phyloP scores from a whole-genome alignment of 2,888 invertebrate species.

The Drosophila borborema region DNA sequence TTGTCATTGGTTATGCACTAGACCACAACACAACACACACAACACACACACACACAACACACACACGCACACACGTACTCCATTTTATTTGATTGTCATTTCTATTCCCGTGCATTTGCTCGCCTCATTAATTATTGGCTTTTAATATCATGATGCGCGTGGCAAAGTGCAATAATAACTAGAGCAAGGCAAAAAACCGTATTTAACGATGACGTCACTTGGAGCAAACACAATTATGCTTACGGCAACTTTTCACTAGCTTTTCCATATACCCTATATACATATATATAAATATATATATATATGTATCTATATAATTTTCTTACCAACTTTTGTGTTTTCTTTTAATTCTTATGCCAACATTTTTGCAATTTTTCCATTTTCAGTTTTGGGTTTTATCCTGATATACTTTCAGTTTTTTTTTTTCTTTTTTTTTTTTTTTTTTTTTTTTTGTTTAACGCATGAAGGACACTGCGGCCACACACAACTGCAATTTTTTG shows the following conservation, averaged over 20 bases:
- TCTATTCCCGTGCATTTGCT: constrained; percentile 33
- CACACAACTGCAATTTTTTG: constrained; percentile 23
- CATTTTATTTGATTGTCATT: constrained; percentile 44
- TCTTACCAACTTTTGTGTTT: background rate
- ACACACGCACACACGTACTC: constrained; percentile 20
- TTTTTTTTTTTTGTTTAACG: constrained; percentile 35
- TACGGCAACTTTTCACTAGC: constrained; percentile 3
- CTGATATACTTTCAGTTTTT: background rate
- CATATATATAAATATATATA: background rate
- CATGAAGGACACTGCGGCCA: constrained; percentile 70
- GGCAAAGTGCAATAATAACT: constrained; percentile 14
- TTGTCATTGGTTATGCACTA: constrained; percentile 69
- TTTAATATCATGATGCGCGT: constrained; percentile 22
- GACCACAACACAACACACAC: constrained; percentile 32
- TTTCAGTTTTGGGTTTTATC: constrained; percentile 14
- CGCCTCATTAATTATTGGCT: constrained; percentile 18
- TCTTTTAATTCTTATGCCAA: constrained; percentile 27
- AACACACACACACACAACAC: constrained; percentile 7
- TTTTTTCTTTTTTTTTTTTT: background rate
- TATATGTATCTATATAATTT: background rate
- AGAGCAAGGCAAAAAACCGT: constrained; percentile 6
- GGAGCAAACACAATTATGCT: constrained; percentile 53
- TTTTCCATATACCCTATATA: background rate
- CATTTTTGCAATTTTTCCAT: constrained; percentile 52
- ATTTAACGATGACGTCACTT: constrained; percentile 59